These are phyloP conservation scores for Orussus abietinus DNA, from an alignment of 1,140 invertebrate genomes.

Conservation along the genomic window DNA sequence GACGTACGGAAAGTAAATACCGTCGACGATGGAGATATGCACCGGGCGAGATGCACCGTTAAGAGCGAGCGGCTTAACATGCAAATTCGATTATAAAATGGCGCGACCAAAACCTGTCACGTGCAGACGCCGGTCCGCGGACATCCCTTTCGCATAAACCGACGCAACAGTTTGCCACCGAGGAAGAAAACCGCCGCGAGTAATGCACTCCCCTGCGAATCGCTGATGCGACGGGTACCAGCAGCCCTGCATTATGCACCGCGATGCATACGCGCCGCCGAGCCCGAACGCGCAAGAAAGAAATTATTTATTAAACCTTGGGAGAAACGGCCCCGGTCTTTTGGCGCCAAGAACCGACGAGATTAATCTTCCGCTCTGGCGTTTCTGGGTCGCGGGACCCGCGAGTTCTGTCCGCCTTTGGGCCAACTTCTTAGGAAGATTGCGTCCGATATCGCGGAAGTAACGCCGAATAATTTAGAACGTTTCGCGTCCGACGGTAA, in stretches of 20 bases:
- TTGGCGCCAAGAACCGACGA: too few relatives aligned
- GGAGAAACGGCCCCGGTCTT: too few relatives aligned
- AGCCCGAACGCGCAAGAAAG: too few relatives aligned
- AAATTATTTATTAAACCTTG: too few relatives aligned
- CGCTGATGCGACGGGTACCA: neutral
- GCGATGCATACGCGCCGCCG: neutral
- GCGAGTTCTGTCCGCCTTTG: too few relatives aligned
- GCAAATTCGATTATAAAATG: conserved; percentile 22
- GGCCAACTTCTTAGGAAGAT: too few relatives aligned
- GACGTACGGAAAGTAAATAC: neutral
- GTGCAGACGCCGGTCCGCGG: conserved; percentile 8
- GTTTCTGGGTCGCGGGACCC: too few relatives aligned
- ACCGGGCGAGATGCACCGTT: conserved; percentile 1
- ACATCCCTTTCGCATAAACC: conserved; percentile 18
- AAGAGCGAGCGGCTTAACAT: conserved; percentile 15
- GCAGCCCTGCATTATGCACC: neutral
- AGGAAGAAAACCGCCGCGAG: too few relatives aligned
- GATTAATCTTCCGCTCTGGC: too few relatives aligned
- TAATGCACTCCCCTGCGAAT: neutral
- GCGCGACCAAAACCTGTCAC: conserved; percentile 11
- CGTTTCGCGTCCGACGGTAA: too few relatives aligned
- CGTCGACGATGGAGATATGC: neutral
- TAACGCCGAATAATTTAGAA: too few relatives aligned
- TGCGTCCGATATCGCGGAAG: too few relatives aligned
- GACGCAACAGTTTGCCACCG: conserved; percentile 16